These are phyloP conservation scores for Hippopotamyrus pictus DNA, from an alignment of 2,797 vertebrate genomes.

Conservation along the genomic window DNA sequence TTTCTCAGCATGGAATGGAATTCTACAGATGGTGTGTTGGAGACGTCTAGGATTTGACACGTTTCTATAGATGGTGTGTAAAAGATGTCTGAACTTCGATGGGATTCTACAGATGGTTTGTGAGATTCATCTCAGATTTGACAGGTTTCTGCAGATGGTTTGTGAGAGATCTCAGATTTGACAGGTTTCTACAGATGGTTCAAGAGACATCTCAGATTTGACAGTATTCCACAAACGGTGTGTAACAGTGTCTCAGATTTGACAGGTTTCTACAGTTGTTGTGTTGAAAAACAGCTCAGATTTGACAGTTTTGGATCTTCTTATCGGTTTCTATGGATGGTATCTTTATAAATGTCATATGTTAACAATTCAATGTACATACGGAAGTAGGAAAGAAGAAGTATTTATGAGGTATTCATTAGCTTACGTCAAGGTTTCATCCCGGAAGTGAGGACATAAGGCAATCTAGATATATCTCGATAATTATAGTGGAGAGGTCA, in stretches of 20 bases:
- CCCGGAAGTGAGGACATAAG: background rate
- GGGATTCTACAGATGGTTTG: background rate
- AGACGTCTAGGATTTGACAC: background rate
- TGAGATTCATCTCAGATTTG: background rate
- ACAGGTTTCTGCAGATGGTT: background rate
- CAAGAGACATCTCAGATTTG: background rate
- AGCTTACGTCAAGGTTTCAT: background rate
- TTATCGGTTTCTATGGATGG: background rate
- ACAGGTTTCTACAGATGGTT: constrained; percentile 1
- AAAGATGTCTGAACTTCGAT: background rate
- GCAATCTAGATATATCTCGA: background rate
- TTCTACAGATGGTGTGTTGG: background rate
- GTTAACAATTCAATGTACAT: background rate
- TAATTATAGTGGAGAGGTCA: background rate
- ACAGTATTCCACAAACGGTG: background rate
- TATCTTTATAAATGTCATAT: background rate
- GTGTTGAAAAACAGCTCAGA: background rate
- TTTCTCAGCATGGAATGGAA: background rate
- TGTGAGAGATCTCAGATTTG: constrained; percentile 4
- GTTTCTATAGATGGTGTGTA: background rate
- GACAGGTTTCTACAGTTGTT: background rate
- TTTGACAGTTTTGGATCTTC: background rate
- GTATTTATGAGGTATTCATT: background rate
- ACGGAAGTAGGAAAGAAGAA: background rate
- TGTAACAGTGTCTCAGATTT: constrained; percentile 5